phyloP scores from a whole-genome alignment of 2,113 vertebrate species.

The Tiliqua scincoides region DNA sequence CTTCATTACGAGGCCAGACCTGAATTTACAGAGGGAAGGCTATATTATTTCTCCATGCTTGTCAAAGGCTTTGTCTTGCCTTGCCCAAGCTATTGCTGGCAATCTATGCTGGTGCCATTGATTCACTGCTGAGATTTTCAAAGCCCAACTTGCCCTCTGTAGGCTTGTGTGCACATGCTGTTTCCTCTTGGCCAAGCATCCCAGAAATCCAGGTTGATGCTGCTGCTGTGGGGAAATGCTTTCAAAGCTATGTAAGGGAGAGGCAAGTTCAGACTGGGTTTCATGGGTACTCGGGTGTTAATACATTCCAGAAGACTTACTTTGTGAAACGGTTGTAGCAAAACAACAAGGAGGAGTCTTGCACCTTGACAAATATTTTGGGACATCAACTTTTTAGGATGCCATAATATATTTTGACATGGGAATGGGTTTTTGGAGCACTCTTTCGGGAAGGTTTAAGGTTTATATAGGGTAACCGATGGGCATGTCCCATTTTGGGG shows the following conservation, averaged over 20 bases:
- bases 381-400: not conserved
- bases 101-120: not conserved
- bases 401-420: not conserved
- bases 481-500: not conserved
- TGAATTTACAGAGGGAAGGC: slow-evolving; percentile 38
- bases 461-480: not conserved
- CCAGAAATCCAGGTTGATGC: slow-evolving; percentile 12
- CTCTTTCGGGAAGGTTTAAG: not conserved
- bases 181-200: accelerated
- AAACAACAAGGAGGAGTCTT: not conserved
- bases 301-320: not conserved
- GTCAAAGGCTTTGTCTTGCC: not conserved
- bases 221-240: accelerated
- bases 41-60: not conserved
- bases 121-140: accelerated
- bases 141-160: not conserved
- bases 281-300: accelerated
- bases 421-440: not conserved
- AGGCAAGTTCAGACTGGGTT: slow-evolving; percentile 27
- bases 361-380: not conserved
- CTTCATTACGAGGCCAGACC: no score
- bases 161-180: slow-evolving; percentile 31
- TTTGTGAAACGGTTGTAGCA: not conserved
- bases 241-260: slow-evolving; percentile 20
- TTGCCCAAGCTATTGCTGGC: not conserved